Evolutionary conservation across 2,113 vertebrate genomes (phyloP).

Genomic region (Sitta europaea): DNA sequence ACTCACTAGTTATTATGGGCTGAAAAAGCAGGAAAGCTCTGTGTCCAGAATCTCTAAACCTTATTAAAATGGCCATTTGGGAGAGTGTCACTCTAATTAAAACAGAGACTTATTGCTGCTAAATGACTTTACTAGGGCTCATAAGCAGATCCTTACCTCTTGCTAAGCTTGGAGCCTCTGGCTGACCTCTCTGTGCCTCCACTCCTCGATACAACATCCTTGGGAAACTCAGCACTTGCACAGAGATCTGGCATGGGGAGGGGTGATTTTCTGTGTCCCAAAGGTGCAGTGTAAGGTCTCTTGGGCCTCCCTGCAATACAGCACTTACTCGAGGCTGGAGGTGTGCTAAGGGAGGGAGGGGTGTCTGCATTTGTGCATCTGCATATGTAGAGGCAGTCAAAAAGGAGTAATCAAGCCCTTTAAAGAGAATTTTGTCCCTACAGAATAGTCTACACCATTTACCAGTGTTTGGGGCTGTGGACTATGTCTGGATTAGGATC

Average conservation of each 20-base stretch:
- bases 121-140: not conserved
- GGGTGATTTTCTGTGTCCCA: not conserved
- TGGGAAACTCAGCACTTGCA: not conserved
- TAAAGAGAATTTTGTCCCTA: not conserved
- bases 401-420: not conserved
- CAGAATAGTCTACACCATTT: not conserved
- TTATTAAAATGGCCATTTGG: not conserved
- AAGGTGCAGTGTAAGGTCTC: not conserved
- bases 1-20: not conserved
- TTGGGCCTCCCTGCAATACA: not conserved
- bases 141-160: not conserved
- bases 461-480: not conserved
- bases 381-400: too few species aligned
- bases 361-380: not conserved
- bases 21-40: slow-evolving; percentile 3
- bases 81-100: not conserved
- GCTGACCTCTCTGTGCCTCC: not conserved
- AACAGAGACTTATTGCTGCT: not conserved
- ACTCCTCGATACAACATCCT: not conserved
- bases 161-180: not conserved
- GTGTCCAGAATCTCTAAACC: not conserved
- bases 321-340: not conserved
- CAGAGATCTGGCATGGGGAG: not conserved
- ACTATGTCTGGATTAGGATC: not conserved
- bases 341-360: not conserved